Evolutionary conservation across 2,888 invertebrate genomes (phyloP).

Genomic region (Heliconius cydno): DNA sequence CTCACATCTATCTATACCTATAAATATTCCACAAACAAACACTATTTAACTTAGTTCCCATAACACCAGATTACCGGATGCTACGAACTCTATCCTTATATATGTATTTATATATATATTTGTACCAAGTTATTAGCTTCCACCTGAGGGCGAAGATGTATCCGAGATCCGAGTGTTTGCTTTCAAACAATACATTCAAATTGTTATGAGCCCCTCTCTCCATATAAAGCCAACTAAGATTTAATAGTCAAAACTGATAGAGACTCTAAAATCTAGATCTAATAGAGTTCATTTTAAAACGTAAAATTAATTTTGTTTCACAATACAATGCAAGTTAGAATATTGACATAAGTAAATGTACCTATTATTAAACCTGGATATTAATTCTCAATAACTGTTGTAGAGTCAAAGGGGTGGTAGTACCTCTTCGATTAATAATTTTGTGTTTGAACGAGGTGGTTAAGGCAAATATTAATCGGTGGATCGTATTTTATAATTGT

Average conservation of each 20-base stretch:
- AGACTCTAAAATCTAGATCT: not conserved
- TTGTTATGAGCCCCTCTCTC: conserved; percentile 61
- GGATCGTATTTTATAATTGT: not conserved
- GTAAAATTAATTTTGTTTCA: conserved; percentile 5
- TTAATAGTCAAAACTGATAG: not conserved
- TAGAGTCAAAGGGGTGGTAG: conserved; percentile 32
- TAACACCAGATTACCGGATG: conserved; percentile 36
- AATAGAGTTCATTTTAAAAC: conserved; percentile 15
- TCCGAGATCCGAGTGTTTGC: conserved; percentile 62
- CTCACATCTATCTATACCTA: not conserved
- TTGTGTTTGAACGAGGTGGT: conserved; percentile 15
- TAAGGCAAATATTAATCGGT: not conserved
- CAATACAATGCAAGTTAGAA: conserved; percentile 44
- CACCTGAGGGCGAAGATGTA: conserved; percentile 69
- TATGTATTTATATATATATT: not conserved
- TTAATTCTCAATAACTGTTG: conserved; percentile 44
- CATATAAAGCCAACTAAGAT: conserved; percentile 41
- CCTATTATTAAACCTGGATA: conserved; percentile 47
- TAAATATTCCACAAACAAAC: not conserved
- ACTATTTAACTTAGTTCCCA: conserved; percentile 21
- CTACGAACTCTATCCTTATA: conserved; percentile 31
- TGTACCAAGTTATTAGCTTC: conserved; percentile 66
- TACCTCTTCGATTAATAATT: conserved; percentile 35
- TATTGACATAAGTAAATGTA: conserved; percentile 50
- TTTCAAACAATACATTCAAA: conserved; percentile 71